Evolutionary conservation across 2,888 invertebrate species (phyloP).

Genomic region (Agrilus cyanescens): DNA sequence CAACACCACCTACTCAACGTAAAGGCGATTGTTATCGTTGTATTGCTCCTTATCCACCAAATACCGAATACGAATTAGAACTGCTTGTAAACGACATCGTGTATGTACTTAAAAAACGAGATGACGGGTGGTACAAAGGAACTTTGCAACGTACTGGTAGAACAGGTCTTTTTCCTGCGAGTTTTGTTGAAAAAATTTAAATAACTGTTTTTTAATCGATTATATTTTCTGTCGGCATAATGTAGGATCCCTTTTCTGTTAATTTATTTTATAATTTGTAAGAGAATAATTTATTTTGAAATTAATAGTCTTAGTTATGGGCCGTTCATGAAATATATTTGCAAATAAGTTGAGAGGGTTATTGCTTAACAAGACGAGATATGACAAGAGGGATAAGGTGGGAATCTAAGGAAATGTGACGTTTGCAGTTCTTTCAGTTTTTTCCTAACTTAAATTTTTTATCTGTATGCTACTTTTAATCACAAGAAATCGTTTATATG

Average conservation of each 20-base stretch:
- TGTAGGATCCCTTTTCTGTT: no score
- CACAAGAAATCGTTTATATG: no score
- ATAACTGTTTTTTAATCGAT: background rate
- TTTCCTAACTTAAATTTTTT: no score
- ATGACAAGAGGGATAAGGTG: no score
- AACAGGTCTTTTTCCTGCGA: conserved; percentile 89
- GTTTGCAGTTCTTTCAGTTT: no score
- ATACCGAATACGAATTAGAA: conserved; percentile 85
- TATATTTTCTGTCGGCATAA: no score
- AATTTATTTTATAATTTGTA: background rate
- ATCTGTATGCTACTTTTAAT: no score
- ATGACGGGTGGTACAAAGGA: conserved; percentile 94
- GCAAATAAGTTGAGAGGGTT: no score
- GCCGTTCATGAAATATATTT: no score
- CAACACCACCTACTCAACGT: conserved; percentile 28
- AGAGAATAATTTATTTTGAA: conserved; percentile 2
- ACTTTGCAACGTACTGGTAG: conserved; percentile 81
- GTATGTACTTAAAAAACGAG: conserved; percentile 80
- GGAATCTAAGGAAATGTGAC: no score
- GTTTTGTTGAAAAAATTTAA: conserved; percentile 60
- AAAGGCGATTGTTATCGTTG: conserved; percentile 62
- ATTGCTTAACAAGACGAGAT: no score
- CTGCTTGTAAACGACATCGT: conserved; percentile 84
- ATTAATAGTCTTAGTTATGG: background rate
- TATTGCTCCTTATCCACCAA: conserved; percentile 88